A percentile compares a stretch with the other conserved stretches of the same genome.
Evolutionary conservation across 2,888 invertebrate species (phyloP).

Genomic region (Tetramorium bicarinatum): DNA sequence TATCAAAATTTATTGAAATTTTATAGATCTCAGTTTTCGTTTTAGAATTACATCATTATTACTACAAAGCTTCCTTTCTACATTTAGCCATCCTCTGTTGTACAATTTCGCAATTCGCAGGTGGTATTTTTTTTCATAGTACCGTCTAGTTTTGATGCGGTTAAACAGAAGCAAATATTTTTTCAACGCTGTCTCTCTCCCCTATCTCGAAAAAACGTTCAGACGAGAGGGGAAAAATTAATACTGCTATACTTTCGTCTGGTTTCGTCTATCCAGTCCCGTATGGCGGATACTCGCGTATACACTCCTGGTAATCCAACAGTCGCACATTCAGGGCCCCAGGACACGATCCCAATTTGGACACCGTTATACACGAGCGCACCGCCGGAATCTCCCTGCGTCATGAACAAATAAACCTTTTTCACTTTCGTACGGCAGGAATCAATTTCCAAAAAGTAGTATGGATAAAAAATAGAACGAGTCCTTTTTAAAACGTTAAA

Average conservation of each 20-base stretch:
- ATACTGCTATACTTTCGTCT: conserved; percentile 60
- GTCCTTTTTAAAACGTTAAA: not conserved
- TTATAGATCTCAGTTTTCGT: not conserved
- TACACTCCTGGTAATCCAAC: conserved; percentile 83
- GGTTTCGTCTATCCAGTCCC: conserved; percentile 76
- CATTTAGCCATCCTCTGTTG: not conserved
- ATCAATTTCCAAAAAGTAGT: conserved; percentile 9
- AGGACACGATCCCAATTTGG: conserved; percentile 83
- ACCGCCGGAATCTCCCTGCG: conserved; percentile 83
- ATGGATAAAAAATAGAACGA: not conserved
- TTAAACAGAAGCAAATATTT: conserved; percentile 49
- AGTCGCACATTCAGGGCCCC: conserved; percentile 80
- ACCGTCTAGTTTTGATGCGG: conserved; percentile 1
- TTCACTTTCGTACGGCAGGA: conserved; percentile 34
- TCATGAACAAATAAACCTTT: conserved; percentile 48
- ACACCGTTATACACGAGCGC: conserved; percentile 78
- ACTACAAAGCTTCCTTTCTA: not conserved
- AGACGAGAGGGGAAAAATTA: conserved; percentile 50
- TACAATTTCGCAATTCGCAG: not conserved
- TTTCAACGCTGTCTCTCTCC: conserved; percentile 30
- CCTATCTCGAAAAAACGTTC: conserved; percentile 11
- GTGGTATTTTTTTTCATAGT: conserved; percentile 15
- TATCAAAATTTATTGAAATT: not conserved
- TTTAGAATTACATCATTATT: not conserved
- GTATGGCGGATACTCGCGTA: conserved; percentile 79